A percentile compares a stretch with the other conserved stretches of the same genome.
Conservation (phyloP, 2,797 vertebrate genomes). For the Microctenopoma lineatum region DNA sequence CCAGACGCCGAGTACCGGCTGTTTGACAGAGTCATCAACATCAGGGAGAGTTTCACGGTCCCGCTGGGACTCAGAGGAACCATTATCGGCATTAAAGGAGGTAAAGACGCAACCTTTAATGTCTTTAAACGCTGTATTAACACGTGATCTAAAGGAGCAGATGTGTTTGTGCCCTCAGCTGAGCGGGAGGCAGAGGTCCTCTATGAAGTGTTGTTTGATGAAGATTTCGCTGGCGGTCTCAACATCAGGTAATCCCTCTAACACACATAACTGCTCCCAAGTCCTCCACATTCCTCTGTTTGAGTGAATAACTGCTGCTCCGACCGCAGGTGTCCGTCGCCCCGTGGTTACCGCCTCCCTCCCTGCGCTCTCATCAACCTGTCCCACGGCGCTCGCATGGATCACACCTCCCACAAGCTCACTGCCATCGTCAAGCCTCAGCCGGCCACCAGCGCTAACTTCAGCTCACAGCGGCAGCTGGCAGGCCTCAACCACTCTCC, state of each 20-base stretch:
- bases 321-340: constrained; percentile 85
- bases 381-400: constrained; percentile 89
- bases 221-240: constrained; percentile 95
- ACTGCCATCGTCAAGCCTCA: constrained; percentile 96
- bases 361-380: constrained; percentile 96
- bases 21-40: constrained; percentile 95
- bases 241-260: constrained; percentile 87
- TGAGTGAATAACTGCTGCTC: too few relatives aligned
- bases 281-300: too few relatives aligned
- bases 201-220: constrained; percentile 97
- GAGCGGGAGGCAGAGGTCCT: constrained; percentile 93
- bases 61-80: constrained; percentile 95
- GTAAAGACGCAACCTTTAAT: constrained; percentile 73
- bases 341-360: constrained; percentile 92
- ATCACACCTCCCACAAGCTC: constrained; percentile 90
- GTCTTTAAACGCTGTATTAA: neutral
- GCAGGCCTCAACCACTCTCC: constrained; percentile 93
- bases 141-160: neutral
- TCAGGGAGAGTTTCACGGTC: constrained; percentile 94
- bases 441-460: constrained; percentile 78
- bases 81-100: constrained; percentile 96
- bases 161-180: constrained; percentile 78
- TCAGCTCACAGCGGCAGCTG: constrained; percentile 79
- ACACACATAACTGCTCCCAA: too few relatives aligned
- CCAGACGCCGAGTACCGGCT: constrained; percentile 92